Evolutionary conservation across 2,113 vertebrate species (phyloP).

Genomic region (Balaenoptera acutorostrata): DNA sequence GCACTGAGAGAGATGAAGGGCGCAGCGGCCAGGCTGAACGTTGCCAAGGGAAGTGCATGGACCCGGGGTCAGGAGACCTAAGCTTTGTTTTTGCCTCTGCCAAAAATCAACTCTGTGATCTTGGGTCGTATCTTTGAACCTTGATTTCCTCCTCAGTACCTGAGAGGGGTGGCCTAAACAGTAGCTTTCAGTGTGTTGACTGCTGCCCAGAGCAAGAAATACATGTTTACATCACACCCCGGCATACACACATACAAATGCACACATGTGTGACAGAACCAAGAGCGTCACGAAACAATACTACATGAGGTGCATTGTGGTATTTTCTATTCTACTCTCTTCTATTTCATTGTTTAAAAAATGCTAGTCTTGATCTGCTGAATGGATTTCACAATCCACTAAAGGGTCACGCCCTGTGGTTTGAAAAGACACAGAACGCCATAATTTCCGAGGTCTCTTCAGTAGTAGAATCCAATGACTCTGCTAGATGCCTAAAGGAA

Average conservation of each 20-base stretch:
- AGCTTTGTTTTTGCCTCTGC: neutral
- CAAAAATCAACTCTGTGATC: neutral
- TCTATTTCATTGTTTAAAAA: constrained; percentile 39
- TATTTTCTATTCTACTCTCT: constrained; percentile 17
- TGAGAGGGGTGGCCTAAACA: neutral
- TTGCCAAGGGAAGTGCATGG: neutral
- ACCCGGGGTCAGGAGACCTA: neutral
- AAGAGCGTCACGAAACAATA: neutral
- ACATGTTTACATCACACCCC: neutral
- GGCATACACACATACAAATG: neutral
- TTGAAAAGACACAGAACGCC: constrained; percentile 28
- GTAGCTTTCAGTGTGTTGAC: neutral
- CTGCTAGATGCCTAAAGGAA: constrained; percentile 22
- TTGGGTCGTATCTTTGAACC: neutral
- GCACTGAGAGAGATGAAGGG: neutral
- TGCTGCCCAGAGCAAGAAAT: neutral
- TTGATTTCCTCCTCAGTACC: neutral
- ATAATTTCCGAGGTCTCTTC: constrained; percentile 22
- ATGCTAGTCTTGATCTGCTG: constrained; percentile 42
- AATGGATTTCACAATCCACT: constrained; percentile 44
- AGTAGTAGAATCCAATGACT: constrained; percentile 34
- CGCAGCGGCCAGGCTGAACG: neutral
- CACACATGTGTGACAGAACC: neutral
- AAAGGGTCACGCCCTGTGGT: constrained; percentile 17
- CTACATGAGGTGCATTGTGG: neutral